Evolutionary conservation across 2,888 invertebrate genomes (phyloP).

Genomic region (Cloeon dipterum): DNA sequence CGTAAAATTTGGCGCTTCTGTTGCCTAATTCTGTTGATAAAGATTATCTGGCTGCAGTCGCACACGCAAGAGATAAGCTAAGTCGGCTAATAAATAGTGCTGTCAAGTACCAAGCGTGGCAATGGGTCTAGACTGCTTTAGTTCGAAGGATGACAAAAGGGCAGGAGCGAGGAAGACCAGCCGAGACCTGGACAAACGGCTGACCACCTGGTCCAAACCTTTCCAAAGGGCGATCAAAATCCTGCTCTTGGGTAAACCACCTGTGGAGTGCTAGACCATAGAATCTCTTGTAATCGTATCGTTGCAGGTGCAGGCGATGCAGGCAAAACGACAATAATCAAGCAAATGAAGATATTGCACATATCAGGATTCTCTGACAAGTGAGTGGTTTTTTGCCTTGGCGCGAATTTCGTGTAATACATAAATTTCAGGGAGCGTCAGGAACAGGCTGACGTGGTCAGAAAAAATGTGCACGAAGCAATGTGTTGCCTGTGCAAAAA

Average conservation of each 20-base stretch:
- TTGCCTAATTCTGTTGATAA: no score
- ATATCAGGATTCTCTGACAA: conserved; percentile 49
- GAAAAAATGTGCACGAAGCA: conserved; percentile 3
- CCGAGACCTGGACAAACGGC: conserved; percentile 7
- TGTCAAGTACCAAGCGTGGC: neutral
- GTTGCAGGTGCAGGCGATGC: conserved; percentile 48
- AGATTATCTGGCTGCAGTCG: no score
- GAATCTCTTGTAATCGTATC: no score
- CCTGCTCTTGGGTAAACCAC: conserved; percentile 7
- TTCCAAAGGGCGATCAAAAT: conserved; percentile 8
- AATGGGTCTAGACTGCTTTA: conserved; percentile 6
- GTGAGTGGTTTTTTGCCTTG: conserved; percentile 22
- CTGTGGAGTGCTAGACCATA: no score
- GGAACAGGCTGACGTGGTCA: conserved; percentile 2
- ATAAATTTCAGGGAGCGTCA: neutral
- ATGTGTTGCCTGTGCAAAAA: conserved; percentile 3
- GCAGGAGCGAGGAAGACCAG: conserved; percentile 5
- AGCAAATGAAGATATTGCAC: conserved; percentile 70
- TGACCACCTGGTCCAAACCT: conserved; percentile 7
- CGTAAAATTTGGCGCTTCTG: no score
- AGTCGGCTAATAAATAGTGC: no score
- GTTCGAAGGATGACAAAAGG: neutral
- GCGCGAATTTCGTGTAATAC: neutral
- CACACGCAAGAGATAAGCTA: no score
- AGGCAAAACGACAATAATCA: conserved; percentile 66